Percentiles rank a stretch among this genome's conserved stretches.
These are phyloP conservation scores for Carcina quercana DNA, from an alignment of 2,888 invertebrate species.

Conservation along the genomic window DNA sequence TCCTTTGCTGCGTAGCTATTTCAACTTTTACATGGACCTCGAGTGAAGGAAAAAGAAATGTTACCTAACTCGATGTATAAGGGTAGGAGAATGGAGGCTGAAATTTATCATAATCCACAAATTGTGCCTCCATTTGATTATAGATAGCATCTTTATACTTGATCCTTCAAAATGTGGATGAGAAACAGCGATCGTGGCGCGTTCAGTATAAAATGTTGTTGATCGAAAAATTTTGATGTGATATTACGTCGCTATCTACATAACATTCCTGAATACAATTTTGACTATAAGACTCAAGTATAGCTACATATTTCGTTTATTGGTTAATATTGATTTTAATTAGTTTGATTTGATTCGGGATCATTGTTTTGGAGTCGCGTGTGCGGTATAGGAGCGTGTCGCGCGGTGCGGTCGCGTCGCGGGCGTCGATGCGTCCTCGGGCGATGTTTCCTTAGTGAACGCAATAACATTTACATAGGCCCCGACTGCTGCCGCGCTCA, in stretches of 20 bases:
- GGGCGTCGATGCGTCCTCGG: constrained; percentile 18
- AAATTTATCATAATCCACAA: constrained; percentile 3
- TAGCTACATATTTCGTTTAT: too few relatives aligned
- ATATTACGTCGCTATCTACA: too few relatives aligned
- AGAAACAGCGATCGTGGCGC: background rate
- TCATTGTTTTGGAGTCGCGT: too few relatives aligned
- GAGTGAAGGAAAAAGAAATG: background rate
- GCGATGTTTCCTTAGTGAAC: constrained; percentile 44
- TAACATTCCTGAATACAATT: background rate
- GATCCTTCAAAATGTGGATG: constrained; percentile 1
- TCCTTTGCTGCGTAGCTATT: too few relatives aligned
- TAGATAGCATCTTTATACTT: constrained; percentile 6
- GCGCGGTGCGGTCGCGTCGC: too few relatives aligned
- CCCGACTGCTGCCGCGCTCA: constrained; percentile 51
- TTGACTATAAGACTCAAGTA: background rate
- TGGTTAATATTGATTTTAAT: too few relatives aligned
- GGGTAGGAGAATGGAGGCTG: background rate
- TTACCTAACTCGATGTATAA: constrained; percentile 1
- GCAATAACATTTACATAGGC: constrained; percentile 42
- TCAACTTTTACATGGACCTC: too few relatives aligned
- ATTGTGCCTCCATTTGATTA: constrained; percentile 6
- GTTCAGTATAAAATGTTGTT: too few relatives aligned
- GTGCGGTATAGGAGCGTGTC: too few relatives aligned
- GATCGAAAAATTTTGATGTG: too few relatives aligned
- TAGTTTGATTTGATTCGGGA: too few relatives aligned